phyloP scores from a whole-genome alignment of 23 tunicate species.

The Styela clava region DNA sequence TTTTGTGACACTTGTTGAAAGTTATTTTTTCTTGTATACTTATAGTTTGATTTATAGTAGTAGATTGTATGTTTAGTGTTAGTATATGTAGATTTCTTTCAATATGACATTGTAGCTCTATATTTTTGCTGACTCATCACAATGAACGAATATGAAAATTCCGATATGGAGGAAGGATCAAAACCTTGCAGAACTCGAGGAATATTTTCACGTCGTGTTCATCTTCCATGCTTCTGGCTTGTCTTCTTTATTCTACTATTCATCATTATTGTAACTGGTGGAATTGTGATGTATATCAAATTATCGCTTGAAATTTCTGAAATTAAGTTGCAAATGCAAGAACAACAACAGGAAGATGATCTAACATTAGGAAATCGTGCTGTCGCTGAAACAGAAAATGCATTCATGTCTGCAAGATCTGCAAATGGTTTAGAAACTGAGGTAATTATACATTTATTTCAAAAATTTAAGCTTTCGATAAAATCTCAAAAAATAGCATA shows the following conservation, averaged over 20 bases:
- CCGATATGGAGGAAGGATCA: background rate
- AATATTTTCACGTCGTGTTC: background rate
- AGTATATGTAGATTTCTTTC: background rate
- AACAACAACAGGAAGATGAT: slow-evolving; percentile 7
- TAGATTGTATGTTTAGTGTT: background rate
- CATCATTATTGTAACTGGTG: slow-evolving; percentile 11
- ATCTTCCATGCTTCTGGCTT: slow-evolving; percentile 38
- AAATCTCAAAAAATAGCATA: no score
- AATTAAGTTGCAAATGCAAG: slow-evolving; percentile 27
- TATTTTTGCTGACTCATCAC: background rate
- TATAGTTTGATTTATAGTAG: background rate
- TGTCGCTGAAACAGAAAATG: slow-evolving; percentile 15
- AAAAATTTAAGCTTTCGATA: no score
- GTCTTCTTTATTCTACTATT: slow-evolving; percentile 9
- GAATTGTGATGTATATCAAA: slow-evolving; percentile 21
- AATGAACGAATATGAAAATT: background rate
- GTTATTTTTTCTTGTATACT: background rate
- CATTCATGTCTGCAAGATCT: background rate
- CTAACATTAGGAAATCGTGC: background rate
- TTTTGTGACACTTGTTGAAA: no score
- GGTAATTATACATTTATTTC: no score
- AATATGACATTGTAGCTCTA: background rate
- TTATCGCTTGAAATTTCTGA: slow-evolving; percentile 34
- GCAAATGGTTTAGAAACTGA: background rate
- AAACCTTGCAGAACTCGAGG: background rate